Conservation (phyloP, 2,888 invertebrate species). For the Pseudococcus jackbeardsleyi region DNA sequence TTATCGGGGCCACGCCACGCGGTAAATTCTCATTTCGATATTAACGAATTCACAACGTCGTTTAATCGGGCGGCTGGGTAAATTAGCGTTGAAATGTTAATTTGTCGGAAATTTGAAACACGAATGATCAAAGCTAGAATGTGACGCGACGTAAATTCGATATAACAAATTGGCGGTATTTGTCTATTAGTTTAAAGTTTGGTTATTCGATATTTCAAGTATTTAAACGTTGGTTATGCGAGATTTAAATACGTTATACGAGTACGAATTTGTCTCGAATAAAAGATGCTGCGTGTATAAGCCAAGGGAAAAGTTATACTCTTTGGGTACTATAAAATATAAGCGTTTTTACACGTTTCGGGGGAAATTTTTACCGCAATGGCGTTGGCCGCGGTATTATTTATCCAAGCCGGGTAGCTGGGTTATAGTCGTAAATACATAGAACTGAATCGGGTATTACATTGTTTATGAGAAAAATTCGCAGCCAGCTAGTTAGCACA, state of each 20-base stretch:
- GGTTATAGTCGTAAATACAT: background rate
- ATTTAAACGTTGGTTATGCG: background rate
- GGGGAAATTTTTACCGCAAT: too few relatives aligned
- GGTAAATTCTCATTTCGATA: background rate
- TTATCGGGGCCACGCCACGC: too few relatives aligned
- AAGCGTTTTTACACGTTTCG: background rate
- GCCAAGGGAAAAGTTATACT: background rate
- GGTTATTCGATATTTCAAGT: background rate
- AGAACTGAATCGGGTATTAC: background rate
- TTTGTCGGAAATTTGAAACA: slow-evolving; percentile 5
- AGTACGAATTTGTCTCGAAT: background rate
- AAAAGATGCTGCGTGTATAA: background rate
- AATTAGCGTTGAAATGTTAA: background rate
- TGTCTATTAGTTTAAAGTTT: background rate
- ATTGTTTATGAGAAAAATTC: background rate
- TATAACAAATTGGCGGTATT: slow-evolving; percentile 6
- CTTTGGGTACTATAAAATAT: background rate
- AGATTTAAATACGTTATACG: background rate
- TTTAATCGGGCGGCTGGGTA: background rate
- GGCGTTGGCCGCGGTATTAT: too few relatives aligned
- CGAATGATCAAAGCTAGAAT: background rate
- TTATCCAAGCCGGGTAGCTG: too few relatives aligned
- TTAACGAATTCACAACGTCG: background rate
- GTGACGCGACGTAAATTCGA: background rate
- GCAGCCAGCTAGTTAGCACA: background rate